Evolutionary conservation across 2,797 vertebrate species (phyloP), one percentile per base, ranked within the genome.

Genomic region (Oreortyx pictus): DNA sequence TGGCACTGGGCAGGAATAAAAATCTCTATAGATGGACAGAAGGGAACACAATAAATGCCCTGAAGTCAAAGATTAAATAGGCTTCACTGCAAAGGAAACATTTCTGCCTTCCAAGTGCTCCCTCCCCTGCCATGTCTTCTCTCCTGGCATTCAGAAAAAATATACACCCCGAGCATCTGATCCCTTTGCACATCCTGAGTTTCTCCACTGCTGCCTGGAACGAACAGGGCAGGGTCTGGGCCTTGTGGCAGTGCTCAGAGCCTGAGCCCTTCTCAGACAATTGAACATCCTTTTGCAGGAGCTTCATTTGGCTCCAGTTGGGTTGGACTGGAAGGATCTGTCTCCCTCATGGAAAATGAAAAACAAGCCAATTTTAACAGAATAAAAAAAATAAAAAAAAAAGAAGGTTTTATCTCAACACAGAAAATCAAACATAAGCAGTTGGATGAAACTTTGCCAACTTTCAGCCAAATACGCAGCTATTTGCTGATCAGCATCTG

Each of bases 341-440:
- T 39, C 52, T 85, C 75, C 66, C 62, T 41, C 84, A 49, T 3
- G 17, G 52, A 88, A 93, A 84, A 87, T 22, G 35, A 62, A 94
- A 91, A 90, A 12, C 14, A 75, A 56, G 17, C 46, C 41, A 85
- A 72, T 74, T 88, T 72, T 90, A 76, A 80, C 18, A 13, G 19
- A 19, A 22, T 33, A 33, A 33, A 19, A 20, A 33, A 20, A n/a
- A 19, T 15, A 93, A 49, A 49, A 52, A 52, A 29, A 52, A 57
- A 57, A 31, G 91, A 94, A 85, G 43, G 35, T 31, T 49, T 43
- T 50, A 64, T 62, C 85, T 56, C 75, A 86, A 77, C 62, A 79
- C n/a, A 60, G 73, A 74, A 67, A 90, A 79, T 84, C 35, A 88
- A 89, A 78, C 23, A 27, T 56, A 86, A 93, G 93, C 68, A 87